Percentiles rank a stretch among this genome's conserved stretches.
These are phyloP conservation scores for Pontoporia blainvillei DNA, from an alignment of 2,113 vertebrate species.

Conservation along the genomic window DNA sequence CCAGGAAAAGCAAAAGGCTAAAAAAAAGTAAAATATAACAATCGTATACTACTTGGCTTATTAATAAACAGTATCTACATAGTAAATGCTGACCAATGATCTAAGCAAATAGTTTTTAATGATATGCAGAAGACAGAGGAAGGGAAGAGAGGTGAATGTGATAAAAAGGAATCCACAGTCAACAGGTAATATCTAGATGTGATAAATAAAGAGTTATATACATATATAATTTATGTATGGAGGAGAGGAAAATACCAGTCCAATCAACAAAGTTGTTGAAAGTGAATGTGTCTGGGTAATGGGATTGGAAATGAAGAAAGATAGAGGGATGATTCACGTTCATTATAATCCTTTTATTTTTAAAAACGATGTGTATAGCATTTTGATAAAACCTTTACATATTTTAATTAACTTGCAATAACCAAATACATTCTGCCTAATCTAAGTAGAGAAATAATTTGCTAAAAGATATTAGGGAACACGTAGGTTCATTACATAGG, in stretches of 20 bases:
- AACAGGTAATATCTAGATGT: neutral
- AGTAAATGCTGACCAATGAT: neutral
- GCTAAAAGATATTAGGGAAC: neutral
- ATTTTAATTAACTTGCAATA: neutral
- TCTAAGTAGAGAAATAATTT: neutral
- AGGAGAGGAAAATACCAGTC: neutral
- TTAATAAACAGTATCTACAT: neutral
- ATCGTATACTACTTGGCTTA: neutral
- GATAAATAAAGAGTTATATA: neutral
- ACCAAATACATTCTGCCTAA: neutral
- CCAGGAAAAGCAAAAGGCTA: neutral
- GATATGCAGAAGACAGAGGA: neutral
- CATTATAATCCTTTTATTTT: neutral
- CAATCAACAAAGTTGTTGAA: neutral
- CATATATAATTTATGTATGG: neutral
- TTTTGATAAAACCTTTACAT: neutral
- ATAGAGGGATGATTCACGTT: neutral
- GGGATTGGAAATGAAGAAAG: neutral
- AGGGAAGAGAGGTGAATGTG: neutral
- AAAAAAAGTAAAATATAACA: neutral
- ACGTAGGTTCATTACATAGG: neutral
- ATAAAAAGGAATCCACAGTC: neutral
- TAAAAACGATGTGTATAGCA: neutral
- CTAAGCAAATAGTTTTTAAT: neutral
- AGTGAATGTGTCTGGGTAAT: neutral